Conservation (phyloP, 2,888 invertebrate species). For the Agonopterix arenella region DNA sequence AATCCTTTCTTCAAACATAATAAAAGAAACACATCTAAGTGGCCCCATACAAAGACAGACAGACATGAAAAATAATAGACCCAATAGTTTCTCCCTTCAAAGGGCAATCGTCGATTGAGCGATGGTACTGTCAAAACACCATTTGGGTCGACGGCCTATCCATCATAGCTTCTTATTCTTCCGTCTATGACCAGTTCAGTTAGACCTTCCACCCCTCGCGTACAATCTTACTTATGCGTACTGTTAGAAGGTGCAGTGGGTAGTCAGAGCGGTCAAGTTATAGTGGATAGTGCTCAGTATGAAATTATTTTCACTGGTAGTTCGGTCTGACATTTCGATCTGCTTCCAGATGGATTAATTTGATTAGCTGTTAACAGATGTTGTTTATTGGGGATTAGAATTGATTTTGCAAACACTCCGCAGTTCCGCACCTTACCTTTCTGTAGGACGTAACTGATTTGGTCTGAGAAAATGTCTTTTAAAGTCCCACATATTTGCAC, state of each 20-base stretch:
- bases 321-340: constrained; percentile 71
- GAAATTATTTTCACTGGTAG: constrained; percentile 70
- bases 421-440: too few relatives aligned
- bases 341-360: constrained; percentile 74
- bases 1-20: too few relatives aligned
- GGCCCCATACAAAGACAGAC: too few relatives aligned
- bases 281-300: constrained; percentile 28
- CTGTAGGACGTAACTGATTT: too few relatives aligned
- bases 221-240: neutral
- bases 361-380: constrained; percentile 71
- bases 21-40: too few relatives aligned
- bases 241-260: constrained; percentile 4
- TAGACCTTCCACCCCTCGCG: constrained; percentile 21
- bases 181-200: constrained; percentile 29
- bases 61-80: constrained; percentile 57
- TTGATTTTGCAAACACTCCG: too few relatives aligned
- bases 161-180: constrained; percentile 59
- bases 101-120: constrained; percentile 68
- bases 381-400: constrained; percentile 16
- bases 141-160: constrained; percentile 58
- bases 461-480: too few relatives aligned
- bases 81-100: constrained; percentile 56
- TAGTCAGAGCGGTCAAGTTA: constrained; percentile 20
- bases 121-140: constrained; percentile 67
- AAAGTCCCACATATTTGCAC: too few relatives aligned